These are phyloP conservation scores for Melanotaenia boesemani DNA, from an alignment of 2,797 vertebrate genomes.

Conservation along the genomic window DNA sequence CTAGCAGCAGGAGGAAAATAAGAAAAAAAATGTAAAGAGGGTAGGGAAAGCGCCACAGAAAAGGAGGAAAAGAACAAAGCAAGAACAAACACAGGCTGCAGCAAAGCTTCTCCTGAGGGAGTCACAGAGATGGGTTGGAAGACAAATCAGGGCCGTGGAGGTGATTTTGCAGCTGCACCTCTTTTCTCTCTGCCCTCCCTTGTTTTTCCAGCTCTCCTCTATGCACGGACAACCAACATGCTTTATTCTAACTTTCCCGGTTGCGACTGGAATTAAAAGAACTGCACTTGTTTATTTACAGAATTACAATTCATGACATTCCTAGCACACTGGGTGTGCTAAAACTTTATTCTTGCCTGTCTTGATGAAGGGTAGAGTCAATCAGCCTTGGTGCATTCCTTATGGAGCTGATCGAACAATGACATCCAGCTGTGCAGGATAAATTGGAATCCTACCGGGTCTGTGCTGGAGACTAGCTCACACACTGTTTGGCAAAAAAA, in stretches of 20 bases:
- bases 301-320: constrained; percentile 57
- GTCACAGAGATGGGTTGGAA: constrained; percentile 58
- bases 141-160: constrained; percentile 76
- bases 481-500: constrained; percentile 42
- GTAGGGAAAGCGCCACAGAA: constrained; percentile 15
- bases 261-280: constrained; percentile 39
- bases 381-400: constrained; percentile 67
- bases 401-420: constrained; percentile 76
- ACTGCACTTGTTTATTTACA: constrained; percentile 43
- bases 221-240: constrained; percentile 14
- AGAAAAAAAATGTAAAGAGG: constrained; percentile 25
- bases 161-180: constrained; percentile 71
- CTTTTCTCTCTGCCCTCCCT: constrained; percentile 26
- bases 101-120: constrained; percentile 67
- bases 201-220: constrained; percentile 28
- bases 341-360: constrained; percentile 51
- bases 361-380: constrained; percentile 64
- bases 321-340: constrained; percentile 22
- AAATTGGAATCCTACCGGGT: constrained; percentile 82
- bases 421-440: constrained; percentile 79
- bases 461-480: constrained; percentile 65
- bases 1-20: constrained; percentile 12
- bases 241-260: not conserved
- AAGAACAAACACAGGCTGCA: constrained; percentile 70
- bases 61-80: constrained; percentile 55